A percentile compares a stretch with the other conserved stretches of the same genome.
Evolutionary conservation across 2,888 invertebrate species (phyloP).

Genomic region (Rhamphomyia laevipes): DNA sequence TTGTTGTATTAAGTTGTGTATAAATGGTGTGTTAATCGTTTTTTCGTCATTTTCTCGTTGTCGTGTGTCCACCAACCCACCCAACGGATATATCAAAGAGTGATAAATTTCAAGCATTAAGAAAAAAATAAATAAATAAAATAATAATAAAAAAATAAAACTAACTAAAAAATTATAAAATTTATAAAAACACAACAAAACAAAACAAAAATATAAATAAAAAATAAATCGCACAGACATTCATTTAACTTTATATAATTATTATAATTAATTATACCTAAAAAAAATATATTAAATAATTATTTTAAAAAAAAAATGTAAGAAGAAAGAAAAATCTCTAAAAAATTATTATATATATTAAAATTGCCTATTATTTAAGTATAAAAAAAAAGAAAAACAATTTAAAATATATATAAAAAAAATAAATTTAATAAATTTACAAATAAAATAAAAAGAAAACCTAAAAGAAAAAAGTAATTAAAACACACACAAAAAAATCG

Average conservation of each 20-base stretch:
- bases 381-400: background rate
- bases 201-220: background rate
- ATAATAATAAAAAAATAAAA: background rate
- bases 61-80: too few species aligned
- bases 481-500: background rate
- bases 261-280: conserved; percentile 11
- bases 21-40: too few species aligned
- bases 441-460: background rate
- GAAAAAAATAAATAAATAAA: background rate
- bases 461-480: conserved; percentile 3
- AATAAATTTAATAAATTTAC: too few species aligned
- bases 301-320: conserved; percentile 13
- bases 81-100: too few species aligned
- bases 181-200: background rate
- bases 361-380: background rate
- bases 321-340: too few species aligned
- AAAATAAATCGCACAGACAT: conserved; percentile 6
- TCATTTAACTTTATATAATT: conserved; percentile 9
- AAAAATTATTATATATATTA: too few species aligned
- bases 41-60: too few species aligned
- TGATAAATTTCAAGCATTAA: too few species aligned
- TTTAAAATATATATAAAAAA: background rate
- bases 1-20: too few species aligned
- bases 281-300: conserved; percentile 8
- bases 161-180: background rate